Evolutionary conservation across 2,797 vertebrate species (phyloP).

Genomic region (Enteromius paludinosus): DNA sequence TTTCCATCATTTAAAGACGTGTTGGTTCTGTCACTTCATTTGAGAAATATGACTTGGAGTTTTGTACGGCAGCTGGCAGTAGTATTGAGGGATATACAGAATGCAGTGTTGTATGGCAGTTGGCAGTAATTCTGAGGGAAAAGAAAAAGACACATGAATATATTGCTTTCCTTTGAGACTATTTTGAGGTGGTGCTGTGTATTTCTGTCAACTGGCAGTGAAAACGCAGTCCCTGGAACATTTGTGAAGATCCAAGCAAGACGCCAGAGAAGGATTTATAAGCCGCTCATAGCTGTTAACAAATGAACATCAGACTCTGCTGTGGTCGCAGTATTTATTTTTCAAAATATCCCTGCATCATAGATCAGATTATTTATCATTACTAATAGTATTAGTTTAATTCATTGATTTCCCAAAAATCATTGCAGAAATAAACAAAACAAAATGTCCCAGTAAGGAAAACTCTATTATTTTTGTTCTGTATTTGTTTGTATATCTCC

Average conservation of each 20-base stretch:
- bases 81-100: slow-evolving; percentile 30
- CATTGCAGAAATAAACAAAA: slow-evolving; percentile 2
- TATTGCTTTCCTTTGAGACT: slow-evolving; percentile 29
- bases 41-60: slow-evolving; percentile 42
- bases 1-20: slow-evolving; percentile 54
- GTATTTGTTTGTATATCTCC: slow-evolving; percentile 19
- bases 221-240: slow-evolving; percentile 6
- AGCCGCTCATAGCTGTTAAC: slow-evolving; percentile 8
- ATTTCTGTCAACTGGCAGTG: slow-evolving; percentile 38
- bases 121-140: slow-evolving; percentile 31
- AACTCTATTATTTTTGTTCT: neutral
- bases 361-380: slow-evolving; percentile 9
- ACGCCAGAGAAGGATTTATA: slow-evolving; percentile 12
- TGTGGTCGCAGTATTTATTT: neutral
- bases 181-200: slow-evolving; percentile 28
- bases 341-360: neutral
- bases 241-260: slow-evolving; percentile 24
- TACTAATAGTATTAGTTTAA: neutral
- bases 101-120: slow-evolving; percentile 21
- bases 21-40: slow-evolving; percentile 60
- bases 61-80: slow-evolving; percentile 40
- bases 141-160: slow-evolving; percentile 31
- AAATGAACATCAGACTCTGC: slow-evolving; percentile 7
- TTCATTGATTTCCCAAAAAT: neutral
- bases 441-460: neutral